Conservation (phyloP, 2,797 vertebrate genomes). For the Eidolon dupreanum region DNA sequence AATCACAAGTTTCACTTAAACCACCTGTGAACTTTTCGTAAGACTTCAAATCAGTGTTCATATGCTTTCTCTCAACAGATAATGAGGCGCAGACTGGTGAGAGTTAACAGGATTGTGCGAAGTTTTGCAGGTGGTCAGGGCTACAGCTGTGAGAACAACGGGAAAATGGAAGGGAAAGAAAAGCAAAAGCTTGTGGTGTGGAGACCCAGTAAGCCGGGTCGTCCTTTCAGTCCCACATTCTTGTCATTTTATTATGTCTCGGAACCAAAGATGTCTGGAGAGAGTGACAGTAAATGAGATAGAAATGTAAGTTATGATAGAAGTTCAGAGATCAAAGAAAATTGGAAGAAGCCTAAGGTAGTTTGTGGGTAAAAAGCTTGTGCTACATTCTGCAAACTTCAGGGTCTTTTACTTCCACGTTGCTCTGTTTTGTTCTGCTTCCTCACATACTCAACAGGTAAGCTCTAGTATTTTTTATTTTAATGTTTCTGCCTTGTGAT, state of each 20-base stretch:
- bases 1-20: neutral
- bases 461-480: neutral
- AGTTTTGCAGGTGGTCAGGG: neutral
- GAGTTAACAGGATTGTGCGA: neutral
- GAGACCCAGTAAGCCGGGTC: neutral
- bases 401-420: neutral
- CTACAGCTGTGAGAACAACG: neutral
- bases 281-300: neutral
- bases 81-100: neutral
- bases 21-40: neutral
- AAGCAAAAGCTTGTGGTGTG: neutral
- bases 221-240: neutral
- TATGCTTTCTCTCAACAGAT: neutral
- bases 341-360: neutral
- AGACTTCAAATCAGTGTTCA: neutral
- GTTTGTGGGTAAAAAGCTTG: neutral
- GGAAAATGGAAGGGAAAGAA: neutral
- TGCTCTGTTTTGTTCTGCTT: neutral
- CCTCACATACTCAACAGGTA: neutral
- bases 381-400: neutral
- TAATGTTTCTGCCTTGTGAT: constrained; percentile 3
- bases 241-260: constrained; percentile 1
- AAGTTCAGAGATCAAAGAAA: neutral
- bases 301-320: neutral
- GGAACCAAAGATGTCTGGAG: neutral